Base-by-base conservation (phyloP, 2,113 vertebrate genomes). In the Neomonachus schauinslandi region DNA sequence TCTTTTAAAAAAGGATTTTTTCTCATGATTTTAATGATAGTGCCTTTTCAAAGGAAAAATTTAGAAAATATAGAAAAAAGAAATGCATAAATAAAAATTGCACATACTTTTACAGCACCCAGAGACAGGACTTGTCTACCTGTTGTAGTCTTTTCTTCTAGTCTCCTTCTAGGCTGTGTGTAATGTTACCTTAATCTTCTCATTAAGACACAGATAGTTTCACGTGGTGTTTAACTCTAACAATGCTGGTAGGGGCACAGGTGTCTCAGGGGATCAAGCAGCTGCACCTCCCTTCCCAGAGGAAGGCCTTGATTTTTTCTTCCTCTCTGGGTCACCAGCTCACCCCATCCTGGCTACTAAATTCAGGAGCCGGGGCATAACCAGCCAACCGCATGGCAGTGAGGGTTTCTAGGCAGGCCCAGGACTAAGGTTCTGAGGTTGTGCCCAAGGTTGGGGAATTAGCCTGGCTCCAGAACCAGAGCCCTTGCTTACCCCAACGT, bases 101-200 rank as follows among this genome's bases (percentile, higher is more conserved):
- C 31, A 42, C 26, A 7, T 46, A 24, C 26, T 53, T 18, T 42
- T 72, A 14, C 8, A 1, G 7, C 26, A 59, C 31, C 79, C 3
- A 1, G 39, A 42, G 82, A 19, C 26, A 39, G 36, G 71, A 55
- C 8, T 19, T 84, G 36, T 26, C 63, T 24, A 9, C 53, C 24
- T 3, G 6, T 6, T 24, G 24, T 7, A 3, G 10, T n/a, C 63
- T 72, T 59, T 71, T 19, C 84, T 81, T 39, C 42, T 3, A 4
- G 22, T 24, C 79, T 8, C 10, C 18, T 67, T 46, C 91, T 2
- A 69, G 93, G 61, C 11, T 0, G 0, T 13, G 4, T 14, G 28
- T 33, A 5, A 4, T 1, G 0, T 2, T 12, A 10, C 2, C 4
- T 16, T 19, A 33, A 0, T 31, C 4, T 61, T 65, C 80, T 59